Evolutionary conservation across 1,140 invertebrate species (phyloP).

Genomic region (Drosophila nigromelanica): DNA sequence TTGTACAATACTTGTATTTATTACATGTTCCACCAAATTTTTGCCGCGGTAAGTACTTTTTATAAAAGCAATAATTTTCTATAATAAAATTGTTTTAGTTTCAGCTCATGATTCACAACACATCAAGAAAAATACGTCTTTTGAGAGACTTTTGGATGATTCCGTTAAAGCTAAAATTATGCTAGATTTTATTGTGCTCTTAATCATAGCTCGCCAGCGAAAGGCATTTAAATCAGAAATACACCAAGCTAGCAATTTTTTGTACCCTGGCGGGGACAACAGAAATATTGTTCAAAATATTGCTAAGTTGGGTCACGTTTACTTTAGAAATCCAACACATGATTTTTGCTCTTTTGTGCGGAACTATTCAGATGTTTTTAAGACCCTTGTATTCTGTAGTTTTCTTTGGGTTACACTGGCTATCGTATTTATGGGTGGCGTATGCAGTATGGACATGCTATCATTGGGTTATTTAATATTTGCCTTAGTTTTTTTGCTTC

Average conservation of each 20-base stretch:
- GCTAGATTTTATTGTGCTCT: constrained; percentile 95
- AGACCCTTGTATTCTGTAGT: constrained; percentile 92
- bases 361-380: constrained; percentile 93
- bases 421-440: constrained; percentile 97
- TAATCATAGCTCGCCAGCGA: constrained; percentile 94
- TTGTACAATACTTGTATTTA: constrained; percentile 94
- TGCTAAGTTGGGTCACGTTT: constrained; percentile 85
- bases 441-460: constrained; percentile 95
- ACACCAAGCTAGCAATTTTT: constrained; percentile 86
- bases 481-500: constrained; percentile 98
- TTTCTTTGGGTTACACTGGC: constrained; percentile 97
- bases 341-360: constrained; percentile 86
- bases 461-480: constrained; percentile 97
- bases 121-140: neutral
- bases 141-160: constrained; percentile 23
- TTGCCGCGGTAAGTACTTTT: constrained; percentile 86
- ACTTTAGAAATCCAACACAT: constrained; percentile 92
- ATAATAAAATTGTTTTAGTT: neutral
- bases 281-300: constrained; percentile 87
- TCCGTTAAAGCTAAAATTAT: constrained; percentile 88
- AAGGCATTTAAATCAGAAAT: constrained; percentile 93
- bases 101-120: neutral
- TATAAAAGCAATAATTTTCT: neutral
- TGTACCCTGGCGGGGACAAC: constrained; percentile 85
- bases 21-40: constrained; percentile 93